Evolutionary conservation across 2,113 vertebrate genomes (phyloP), one percentile per base, ranked within the genome.

Genomic region (Brachionichthys hirsutus): DNA sequence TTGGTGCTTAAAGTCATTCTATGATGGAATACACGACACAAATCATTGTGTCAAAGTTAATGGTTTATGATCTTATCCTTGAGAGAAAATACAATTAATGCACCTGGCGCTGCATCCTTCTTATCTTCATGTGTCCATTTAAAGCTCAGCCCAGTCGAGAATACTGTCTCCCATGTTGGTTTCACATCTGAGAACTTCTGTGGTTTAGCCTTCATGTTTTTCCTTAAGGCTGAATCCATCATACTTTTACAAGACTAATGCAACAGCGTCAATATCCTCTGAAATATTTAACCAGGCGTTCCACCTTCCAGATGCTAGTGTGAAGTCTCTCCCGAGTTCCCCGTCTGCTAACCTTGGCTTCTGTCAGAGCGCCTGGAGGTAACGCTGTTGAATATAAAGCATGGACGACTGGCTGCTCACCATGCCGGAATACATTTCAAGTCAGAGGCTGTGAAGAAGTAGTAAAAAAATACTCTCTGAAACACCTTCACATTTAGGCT

Each of bases 311-410:
- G 62, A 42, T 58, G 48, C 44, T 3, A 71, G 52, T 51, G 42
- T 66, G 48, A 73, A 77, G 52, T 62, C 49, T 69, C 40, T 66
- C 55, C 22, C 36, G 48, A 46, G 47, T 50, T 69, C 45, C 20
- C 43, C 6, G 42, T 71, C 62, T 72, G 48, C 41, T 72, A 61
- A 59, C 76, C 62, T 67, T 38, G 14, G 68, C 49, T 77, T 73
- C 47, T 54, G 36, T 57, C 38, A 2, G 34, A 70, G 65, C 50
- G 66, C 53, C 50, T 52, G 40, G 13, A 73, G 67, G 73, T 73
- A 78, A 80, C 69, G 41, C 75, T 67, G 69, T 70, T 73, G 70
- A 61, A 73, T 80, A 67, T 41, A 69, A 71, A 71, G 34, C 68
- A 65, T 62, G 55, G n/a, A 36, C 18, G 64, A 61, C 40, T 0